These are phyloP conservation scores for Heteractis magnifica DNA, from an alignment of 92 coral and sea anemone species.

Conservation along the genomic window DNA sequence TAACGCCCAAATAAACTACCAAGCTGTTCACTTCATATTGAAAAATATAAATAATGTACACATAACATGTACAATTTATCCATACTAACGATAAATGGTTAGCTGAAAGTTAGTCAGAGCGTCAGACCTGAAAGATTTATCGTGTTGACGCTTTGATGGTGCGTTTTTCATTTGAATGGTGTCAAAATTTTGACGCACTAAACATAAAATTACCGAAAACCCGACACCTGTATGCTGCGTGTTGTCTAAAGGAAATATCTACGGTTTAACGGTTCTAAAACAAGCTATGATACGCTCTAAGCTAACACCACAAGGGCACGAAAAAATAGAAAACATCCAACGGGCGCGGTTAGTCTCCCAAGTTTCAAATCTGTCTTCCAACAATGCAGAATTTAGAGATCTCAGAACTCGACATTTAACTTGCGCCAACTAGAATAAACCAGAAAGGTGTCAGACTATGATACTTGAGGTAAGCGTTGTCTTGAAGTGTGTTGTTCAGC, in stretches of 20 bases:
- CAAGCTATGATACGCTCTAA: conserved; percentile 3
- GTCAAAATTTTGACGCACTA: neutral
- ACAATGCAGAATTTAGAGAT: neutral
- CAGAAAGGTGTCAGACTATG: neutral
- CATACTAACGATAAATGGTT: neutral
- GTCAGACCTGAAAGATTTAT: neutral
- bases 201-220: neutral
- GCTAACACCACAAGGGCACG: neutral
- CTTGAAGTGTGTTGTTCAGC: conserved; percentile 5
- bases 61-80: neutral
- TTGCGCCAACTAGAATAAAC: neutral
- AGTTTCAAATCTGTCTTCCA: neutral
- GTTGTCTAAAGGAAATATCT: neutral
- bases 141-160: neutral
- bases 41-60: neutral
- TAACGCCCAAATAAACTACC: neutral
- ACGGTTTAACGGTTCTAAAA: neutral
- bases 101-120: neutral
- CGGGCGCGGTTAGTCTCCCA: neutral
- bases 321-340: neutral
- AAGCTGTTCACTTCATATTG: neutral
- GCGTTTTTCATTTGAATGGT: neutral
- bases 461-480: neutral
- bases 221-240: neutral
- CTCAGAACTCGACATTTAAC: neutral